Conservation (phyloP, 1,140 invertebrate genomes). For the silkworm (Bombyx mori) region ASM3026992v2 NC_085111.1:11766501-11767000, state of each 20-base stretch:
- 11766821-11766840: constrained; percentile 97
- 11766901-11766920: constrained; percentile 87
- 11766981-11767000: constrained; percentile 44
- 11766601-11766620: constrained; percentile 16
- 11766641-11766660: too few relatives aligned
- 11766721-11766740: too few relatives aligned
- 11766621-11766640: neutral
- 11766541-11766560: constrained; percentile 93
- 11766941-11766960: constrained; percentile 87
- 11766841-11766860: constrained; percentile 96
- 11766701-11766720: too few relatives aligned
- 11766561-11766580: constrained; percentile 87
- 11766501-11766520: constrained; percentile 99
- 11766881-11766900: constrained; percentile 92
- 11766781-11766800: constrained; percentile 89
- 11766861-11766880: constrained; percentile 95
- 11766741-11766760: constrained; percentile 67
- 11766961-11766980: constrained; percentile 79
- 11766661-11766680: too few relatives aligned
- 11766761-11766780: constrained; percentile 90
- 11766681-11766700: too few relatives aligned
- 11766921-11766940: constrained; percentile 89
- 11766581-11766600: constrained; percentile 93
- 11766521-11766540: constrained; percentile 94
- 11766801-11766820: constrained; percentile 94